Percentiles rank a stretch among this genome's conserved stretches.
phyloP scores from a whole-genome alignment of 2,113 vertebrate species.

The Panthera tigris region DNA sequence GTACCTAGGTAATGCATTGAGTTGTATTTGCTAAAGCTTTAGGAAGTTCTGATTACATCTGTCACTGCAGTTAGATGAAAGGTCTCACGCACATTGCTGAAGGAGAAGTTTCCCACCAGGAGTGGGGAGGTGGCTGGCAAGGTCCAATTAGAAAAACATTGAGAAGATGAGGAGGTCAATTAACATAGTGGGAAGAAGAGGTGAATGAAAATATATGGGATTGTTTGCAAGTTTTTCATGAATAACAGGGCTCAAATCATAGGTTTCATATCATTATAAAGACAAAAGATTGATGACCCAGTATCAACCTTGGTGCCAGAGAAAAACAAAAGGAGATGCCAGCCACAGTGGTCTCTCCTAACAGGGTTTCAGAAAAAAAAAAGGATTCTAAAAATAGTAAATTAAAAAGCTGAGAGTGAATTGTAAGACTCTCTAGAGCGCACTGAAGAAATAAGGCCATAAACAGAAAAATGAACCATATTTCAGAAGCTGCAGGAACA shows the following conservation, averaged over 20 bases:
- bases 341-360: neutral
- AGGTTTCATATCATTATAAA: neutral
- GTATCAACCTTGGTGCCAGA: neutral
- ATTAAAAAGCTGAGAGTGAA: neutral
- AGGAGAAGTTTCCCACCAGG: neutral
- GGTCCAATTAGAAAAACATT: neutral
- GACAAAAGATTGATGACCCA: neutral
- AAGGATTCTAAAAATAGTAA: neutral
- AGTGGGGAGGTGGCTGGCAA: neutral
- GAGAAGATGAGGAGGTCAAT: neutral
- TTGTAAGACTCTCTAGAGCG: neutral
- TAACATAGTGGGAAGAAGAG: neutral
- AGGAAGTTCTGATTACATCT: neutral
- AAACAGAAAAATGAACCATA: neutral
- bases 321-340: neutral
- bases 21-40: slow-evolving; percentile 3
- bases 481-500: neutral
- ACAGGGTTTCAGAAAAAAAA: neutral
- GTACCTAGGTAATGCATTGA: neutral
- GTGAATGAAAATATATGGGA: neutral
- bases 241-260: neutral
- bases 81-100: neutral
- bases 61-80: neutral
- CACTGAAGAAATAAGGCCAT: neutral
- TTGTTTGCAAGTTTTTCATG: neutral